A percentile compares a stretch with the other conserved stretches of the same genome.
phyloP scores from a whole-genome alignment of 2,888 invertebrate genomes.

The Eupithecia centaureata region DNA sequence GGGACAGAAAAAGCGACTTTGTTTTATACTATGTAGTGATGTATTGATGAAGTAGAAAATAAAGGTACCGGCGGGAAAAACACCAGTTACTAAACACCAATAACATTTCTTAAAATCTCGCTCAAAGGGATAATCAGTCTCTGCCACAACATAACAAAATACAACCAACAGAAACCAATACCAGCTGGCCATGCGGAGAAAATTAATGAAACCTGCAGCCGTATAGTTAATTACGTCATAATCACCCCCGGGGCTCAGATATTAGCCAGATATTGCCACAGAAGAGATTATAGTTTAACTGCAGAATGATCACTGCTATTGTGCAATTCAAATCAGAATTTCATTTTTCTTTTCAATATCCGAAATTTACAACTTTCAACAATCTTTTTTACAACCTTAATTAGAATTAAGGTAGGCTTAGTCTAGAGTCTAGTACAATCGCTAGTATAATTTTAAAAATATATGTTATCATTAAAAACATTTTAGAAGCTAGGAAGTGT shows the following conservation, averaged over 20 bases:
- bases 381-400: too few species aligned
- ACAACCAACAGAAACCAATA: slow-evolving; percentile 32
- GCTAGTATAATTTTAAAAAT: too few species aligned
- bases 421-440: too few species aligned
- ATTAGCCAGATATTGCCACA: slow-evolving; percentile 54
- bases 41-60: too few species aligned
- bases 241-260: slow-evolving; percentile 50
- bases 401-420: too few species aligned
- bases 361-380: too few species aligned
- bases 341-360: too few species aligned
- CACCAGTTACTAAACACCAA: neutral
- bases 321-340: neutral
- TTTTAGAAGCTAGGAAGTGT: too few species aligned
- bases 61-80: neutral
- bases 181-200: slow-evolving; percentile 40
- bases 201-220: slow-evolving; percentile 45
- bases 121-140: slow-evolving; percentile 3
- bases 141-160: slow-evolving; percentile 17
- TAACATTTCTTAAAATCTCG: neutral
- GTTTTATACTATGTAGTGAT: too few species aligned
- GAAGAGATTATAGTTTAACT: slow-evolving; percentile 16
- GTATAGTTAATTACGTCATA: slow-evolving; percentile 52
- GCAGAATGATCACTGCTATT: neutral
- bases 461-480: too few species aligned
- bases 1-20: too few species aligned